These are phyloP conservation scores for Exephanes ischioxanthus DNA, from an alignment of 2,888 invertebrate species.

Conservation along the genomic window DNA sequence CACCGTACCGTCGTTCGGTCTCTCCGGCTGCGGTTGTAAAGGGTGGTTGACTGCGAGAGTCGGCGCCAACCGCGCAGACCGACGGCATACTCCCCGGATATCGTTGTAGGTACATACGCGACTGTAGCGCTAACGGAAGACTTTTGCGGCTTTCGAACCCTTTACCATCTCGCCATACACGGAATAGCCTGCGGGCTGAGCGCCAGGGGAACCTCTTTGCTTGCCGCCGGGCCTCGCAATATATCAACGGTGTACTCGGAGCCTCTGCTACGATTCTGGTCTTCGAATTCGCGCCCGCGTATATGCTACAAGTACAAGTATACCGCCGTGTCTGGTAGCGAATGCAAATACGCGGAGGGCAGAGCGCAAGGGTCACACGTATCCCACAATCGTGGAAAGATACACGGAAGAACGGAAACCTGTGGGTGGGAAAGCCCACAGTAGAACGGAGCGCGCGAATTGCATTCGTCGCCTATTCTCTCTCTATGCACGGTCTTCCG, in stretches of 20 bases:
- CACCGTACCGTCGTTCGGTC: constrained; percentile 27
- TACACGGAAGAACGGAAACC: constrained; percentile 49
- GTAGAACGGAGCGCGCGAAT: not conserved
- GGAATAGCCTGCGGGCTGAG: constrained; percentile 32
- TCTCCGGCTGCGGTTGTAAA: constrained; percentile 18
- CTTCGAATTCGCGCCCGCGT: constrained; percentile 40
- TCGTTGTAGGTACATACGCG: constrained; percentile 13
- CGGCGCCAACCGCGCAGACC: constrained; percentile 19
- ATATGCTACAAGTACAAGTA: not conserved
- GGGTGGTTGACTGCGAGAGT: constrained; percentile 7
- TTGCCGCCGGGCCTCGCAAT: constrained; percentile 41
- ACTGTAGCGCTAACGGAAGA: constrained; percentile 13
- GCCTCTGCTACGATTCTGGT: constrained; percentile 35
- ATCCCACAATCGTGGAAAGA: constrained; percentile 52
- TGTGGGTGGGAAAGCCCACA: constrained; percentile 24
- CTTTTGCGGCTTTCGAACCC: constrained; percentile 45
- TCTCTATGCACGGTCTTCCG: constrained; percentile 5
- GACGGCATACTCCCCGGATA: constrained; percentile 14
- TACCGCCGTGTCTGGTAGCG: constrained; percentile 17
- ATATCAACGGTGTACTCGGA: constrained; percentile 35
- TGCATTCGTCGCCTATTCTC: constrained; percentile 39
- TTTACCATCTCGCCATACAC: constrained; percentile 14
- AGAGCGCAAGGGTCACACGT: constrained; percentile 37
- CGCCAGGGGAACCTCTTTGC: constrained; percentile 44
- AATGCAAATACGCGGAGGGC: constrained; percentile 56